These are phyloP conservation scores for Coptodon rendalli DNA, from an alignment of 2,113 vertebrate species.

Conservation along the genomic window DNA sequence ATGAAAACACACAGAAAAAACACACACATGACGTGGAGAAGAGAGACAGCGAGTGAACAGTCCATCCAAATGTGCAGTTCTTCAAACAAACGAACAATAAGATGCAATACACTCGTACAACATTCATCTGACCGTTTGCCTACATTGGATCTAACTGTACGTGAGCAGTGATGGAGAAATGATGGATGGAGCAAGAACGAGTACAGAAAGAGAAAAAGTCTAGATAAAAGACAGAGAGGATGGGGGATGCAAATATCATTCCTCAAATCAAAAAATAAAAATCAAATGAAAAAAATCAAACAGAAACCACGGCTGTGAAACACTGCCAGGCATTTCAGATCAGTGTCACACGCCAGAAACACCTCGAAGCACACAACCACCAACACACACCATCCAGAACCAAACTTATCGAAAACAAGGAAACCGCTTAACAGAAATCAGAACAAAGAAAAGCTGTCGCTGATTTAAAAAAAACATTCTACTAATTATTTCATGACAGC, in stretches of 20 bases:
- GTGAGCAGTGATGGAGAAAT: conserved; percentile 47
- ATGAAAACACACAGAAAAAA: conserved; percentile 59
- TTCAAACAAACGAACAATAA: conserved; percentile 42
- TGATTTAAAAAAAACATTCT: background rate
- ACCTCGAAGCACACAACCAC: conserved; percentile 57
- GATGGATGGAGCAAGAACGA: conserved; percentile 26
- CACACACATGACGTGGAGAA: conserved; percentile 51
- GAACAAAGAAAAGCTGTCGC: conserved; percentile 1
- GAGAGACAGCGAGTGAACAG: conserved; percentile 49
- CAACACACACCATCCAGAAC: conserved; percentile 58
- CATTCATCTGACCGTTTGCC: conserved; percentile 35
- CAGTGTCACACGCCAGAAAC: conserved; percentile 56
- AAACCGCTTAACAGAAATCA: conserved; percentile 26
- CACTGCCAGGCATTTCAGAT: conserved; percentile 62
- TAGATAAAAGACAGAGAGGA: conserved; percentile 49
- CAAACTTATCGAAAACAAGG: conserved; percentile 38
- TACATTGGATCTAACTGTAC: conserved; percentile 42
- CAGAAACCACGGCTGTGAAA: conserved; percentile 51
- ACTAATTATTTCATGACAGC: background rate
- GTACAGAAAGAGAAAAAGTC: conserved; percentile 6
- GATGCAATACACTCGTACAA: conserved; percentile 34
- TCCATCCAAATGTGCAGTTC: conserved; percentile 62
- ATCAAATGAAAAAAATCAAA: conserved; percentile 16
- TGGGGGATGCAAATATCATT: conserved; percentile 69
- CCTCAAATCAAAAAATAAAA: conserved; percentile 35